Percentiles rank a stretch among this genome's conserved stretches.
phyloP scores from a whole-genome alignment of 2,113 vertebrate species.

The Myocastor coypus region DNA sequence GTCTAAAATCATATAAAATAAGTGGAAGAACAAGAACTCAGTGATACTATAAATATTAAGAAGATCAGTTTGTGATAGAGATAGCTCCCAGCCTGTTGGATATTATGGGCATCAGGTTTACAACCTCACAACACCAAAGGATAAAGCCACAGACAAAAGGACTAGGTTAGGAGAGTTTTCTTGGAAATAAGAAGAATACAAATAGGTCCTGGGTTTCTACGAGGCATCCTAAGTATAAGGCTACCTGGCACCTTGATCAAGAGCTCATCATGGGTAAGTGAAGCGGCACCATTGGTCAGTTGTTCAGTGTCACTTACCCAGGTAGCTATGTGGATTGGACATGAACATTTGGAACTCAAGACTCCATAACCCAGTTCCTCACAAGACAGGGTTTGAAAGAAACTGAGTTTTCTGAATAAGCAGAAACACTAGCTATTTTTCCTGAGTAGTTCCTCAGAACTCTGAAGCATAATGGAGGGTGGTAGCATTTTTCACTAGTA shows the following conservation, averaged over 20 bases:
- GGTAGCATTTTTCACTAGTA: background rate
- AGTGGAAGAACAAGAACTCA: background rate
- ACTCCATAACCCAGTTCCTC: background rate
- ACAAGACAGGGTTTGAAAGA: background rate
- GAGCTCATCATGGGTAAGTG: background rate
- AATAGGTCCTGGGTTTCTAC: background rate
- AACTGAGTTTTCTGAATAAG: background rate
- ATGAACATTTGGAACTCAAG: background rate
- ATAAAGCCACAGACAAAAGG: background rate
- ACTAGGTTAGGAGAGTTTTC: background rate
- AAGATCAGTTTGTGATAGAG: background rate
- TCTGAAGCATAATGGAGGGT: too few relatives aligned
- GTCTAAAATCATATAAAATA: background rate
- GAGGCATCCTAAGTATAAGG: background rate
- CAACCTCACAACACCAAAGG: background rate
- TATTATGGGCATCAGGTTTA: background rate
- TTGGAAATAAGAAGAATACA: background rate
- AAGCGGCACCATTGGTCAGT: background rate
- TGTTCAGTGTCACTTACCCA: too few relatives aligned
- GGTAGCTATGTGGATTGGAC: background rate
- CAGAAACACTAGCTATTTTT: background rate
- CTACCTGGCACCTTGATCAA: background rate
- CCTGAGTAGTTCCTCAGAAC: background rate
- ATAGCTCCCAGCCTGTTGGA: background rate
- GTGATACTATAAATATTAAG: background rate